phyloP scores from a whole-genome alignment of 2,113 vertebrate species.

The Progne subis region DNA sequence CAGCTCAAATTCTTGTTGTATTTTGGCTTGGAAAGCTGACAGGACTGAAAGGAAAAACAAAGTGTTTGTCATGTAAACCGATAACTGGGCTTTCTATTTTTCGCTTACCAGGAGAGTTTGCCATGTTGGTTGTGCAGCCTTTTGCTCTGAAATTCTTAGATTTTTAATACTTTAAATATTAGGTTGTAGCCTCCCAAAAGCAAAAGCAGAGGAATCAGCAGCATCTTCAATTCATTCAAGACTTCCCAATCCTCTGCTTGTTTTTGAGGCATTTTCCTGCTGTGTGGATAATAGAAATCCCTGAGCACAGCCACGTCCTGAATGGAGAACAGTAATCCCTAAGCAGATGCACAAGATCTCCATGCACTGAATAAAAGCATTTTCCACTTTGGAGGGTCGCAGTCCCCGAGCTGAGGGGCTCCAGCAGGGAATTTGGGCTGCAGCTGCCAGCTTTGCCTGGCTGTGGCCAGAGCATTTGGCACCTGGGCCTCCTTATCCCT shows the following conservation, averaged over 20 bases:
- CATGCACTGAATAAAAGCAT: not conserved
- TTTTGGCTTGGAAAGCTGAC: conserved; percentile 62
- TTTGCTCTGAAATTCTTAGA: not conserved
- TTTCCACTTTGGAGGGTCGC: not conserved
- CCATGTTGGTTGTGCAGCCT: not conserved
- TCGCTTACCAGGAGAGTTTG: not conserved
- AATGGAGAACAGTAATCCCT: not conserved
- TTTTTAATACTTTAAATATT: not conserved
- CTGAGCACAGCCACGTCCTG: not conserved
- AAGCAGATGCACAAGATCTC: not conserved
- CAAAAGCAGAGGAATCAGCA: not conserved
- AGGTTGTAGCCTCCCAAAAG: not conserved
- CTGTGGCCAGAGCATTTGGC: not conserved
- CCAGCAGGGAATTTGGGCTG: not conserved
- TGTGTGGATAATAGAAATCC: not conserved
- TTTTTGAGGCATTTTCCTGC: not conserved
- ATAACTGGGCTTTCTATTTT: not conserved
- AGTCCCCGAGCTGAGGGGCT: not conserved
- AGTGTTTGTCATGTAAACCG: conserved; percentile 31
- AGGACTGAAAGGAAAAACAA: conserved; percentile 46
- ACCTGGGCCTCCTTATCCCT: not conserved
- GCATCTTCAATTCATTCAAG: not conserved
- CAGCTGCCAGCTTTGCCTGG: not conserved
- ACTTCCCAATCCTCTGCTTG: not conserved
- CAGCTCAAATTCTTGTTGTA: not conserved